These are phyloP conservation scores for Rhinichthys klamathensis DNA, from an alignment of 2,113 vertebrate genomes.

Conservation along the genomic window DNA sequence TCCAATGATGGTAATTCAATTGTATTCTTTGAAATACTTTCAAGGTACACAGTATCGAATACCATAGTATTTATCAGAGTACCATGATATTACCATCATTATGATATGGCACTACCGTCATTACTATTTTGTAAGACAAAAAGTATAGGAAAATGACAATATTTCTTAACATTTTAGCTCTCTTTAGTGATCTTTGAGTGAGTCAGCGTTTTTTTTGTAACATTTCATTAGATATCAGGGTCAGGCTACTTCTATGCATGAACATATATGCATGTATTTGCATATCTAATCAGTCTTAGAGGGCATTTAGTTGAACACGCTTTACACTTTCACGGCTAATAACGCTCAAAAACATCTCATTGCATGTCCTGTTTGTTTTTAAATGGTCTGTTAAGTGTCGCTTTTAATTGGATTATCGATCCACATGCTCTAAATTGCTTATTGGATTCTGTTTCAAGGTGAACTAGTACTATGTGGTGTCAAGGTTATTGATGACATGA, in stretches of 20 bases:
- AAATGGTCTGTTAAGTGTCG: not conserved
- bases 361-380: not conserved
- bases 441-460: not conserved
- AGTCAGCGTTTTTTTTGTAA: not conserved
- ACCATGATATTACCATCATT: not conserved
- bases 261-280: conserved; percentile 1
- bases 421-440: not conserved
- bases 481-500: not conserved
- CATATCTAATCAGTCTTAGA: conserved; percentile 5
- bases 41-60: not conserved
- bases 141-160: not conserved
- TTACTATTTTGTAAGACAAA: not conserved
- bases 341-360: not conserved
- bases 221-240: not conserved
- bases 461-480: not conserved
- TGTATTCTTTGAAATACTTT: not conserved
- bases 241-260: not conserved
- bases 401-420: conserved; percentile 12
- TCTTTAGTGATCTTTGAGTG: not conserved
- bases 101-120: not conserved
- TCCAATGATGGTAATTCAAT: not conserved
- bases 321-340: not conserved
- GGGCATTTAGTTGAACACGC: not conserved
- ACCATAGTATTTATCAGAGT: not conserved
- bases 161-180: too few species aligned